These are phyloP conservation scores for Cataglyphis cursor DNA, from an alignment of 2,888 invertebrate species.

Conservation along the genomic window DNA sequence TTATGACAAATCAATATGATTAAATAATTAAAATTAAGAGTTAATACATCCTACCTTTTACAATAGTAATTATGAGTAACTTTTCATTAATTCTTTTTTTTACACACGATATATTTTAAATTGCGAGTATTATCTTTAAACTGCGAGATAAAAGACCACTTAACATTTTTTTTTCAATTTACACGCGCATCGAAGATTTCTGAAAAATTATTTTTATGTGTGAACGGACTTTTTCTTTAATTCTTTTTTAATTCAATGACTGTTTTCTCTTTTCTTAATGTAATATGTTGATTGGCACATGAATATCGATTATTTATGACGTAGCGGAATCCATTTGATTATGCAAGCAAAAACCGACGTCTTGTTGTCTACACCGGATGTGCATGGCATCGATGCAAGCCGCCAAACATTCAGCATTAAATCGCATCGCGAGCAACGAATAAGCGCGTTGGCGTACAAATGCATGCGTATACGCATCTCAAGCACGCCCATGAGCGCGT, in stretches of 20 bases:
- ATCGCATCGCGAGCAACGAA: constrained; percentile 56
- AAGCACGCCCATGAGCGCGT: constrained; percentile 10
- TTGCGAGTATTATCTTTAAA: background rate
- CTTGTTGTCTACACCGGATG: constrained; percentile 49
- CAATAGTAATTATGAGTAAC: background rate
- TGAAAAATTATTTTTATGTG: background rate
- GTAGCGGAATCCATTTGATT: constrained; percentile 55
- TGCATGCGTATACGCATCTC: constrained; percentile 24
- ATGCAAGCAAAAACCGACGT: constrained; percentile 57
- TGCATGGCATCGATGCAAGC: constrained; percentile 53
- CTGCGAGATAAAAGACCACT: background rate
- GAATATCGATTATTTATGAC: background rate
- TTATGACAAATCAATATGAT: background rate
- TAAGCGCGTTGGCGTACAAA: constrained; percentile 27
- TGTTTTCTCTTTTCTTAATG: constrained; percentile 8
- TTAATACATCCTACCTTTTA: background rate
- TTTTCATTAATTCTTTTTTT: background rate
- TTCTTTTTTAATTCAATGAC: background rate
- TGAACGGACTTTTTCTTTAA: background rate
- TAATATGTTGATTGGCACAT: too few species aligned
- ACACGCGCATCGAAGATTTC: background rate
- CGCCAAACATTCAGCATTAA: constrained; percentile 64
- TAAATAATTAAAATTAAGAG: background rate
- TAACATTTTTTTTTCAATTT: background rate
- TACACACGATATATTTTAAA: background rate